These are phyloP conservation scores for Unio pictorum DNA, from an alignment of 2,888 invertebrate genomes.

Conservation along the genomic window DNA sequence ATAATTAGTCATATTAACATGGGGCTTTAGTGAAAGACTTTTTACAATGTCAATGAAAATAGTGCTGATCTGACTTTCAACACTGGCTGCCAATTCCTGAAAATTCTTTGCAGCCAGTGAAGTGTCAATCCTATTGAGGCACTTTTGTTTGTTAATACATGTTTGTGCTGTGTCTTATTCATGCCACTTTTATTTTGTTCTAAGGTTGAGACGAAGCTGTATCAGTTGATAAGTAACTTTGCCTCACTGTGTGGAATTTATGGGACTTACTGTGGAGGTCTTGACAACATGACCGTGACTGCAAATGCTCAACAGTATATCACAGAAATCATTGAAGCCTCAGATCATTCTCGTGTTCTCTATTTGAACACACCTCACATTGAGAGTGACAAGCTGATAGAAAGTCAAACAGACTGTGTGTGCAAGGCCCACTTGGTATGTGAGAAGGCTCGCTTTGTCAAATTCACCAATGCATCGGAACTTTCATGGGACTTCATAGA, in stretches of 20 bases:
- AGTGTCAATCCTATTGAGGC: too few relatives aligned
- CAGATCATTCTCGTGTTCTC: conserved; percentile 20
- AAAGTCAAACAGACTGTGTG: conserved; percentile 11
- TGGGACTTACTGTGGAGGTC: conserved; percentile 48
- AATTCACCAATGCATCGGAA: conserved; percentile 7
- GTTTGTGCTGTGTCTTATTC: too few relatives aligned
- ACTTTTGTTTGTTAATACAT: too few relatives aligned
- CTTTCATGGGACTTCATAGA: conserved; percentile 41
- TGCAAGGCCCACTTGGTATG: conserved; percentile 43
- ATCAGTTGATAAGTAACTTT: conserved; percentile 18
- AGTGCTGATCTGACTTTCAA: too few relatives aligned
- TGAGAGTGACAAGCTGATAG: conserved; percentile 24
- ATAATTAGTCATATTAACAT: too few relatives aligned
- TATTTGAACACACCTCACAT: conserved; percentile 16
- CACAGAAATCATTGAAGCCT: conserved; percentile 21
- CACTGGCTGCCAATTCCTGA: too few relatives aligned
- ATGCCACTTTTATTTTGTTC: not conserved
- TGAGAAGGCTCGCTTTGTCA: conserved; percentile 15
- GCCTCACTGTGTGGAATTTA: conserved; percentile 54
- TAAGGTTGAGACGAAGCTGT: conserved; percentile 40
- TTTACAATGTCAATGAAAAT: too few relatives aligned
- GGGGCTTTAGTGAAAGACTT: too few relatives aligned
- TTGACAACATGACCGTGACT: conserved; percentile 35
- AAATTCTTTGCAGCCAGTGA: too few relatives aligned
- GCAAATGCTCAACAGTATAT: conserved; percentile 18